A percentile compares a stretch with the other conserved stretches of the same genome.
phyloP scores from a whole-genome alignment of 2,888 invertebrate species.

The Agrilus cyanescens region DNA sequence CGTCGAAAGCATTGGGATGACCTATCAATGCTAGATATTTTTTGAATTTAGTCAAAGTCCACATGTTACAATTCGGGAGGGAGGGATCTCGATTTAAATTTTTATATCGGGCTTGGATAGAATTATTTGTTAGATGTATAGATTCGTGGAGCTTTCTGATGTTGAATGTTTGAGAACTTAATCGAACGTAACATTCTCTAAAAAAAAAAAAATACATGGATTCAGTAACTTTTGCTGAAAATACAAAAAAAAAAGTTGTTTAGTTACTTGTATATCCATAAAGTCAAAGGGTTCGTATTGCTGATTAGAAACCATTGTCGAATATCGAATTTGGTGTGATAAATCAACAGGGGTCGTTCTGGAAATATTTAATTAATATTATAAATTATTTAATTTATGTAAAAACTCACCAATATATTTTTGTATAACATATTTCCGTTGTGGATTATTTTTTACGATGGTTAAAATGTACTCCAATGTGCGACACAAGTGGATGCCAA shows the following conservation, averaged over 20 bases:
- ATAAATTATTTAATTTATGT: too few species aligned
- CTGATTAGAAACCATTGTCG: constrained; percentile 82
- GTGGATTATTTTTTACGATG: constrained; percentile 43
- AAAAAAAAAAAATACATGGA: constrained; percentile 11
- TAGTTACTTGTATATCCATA: constrained; percentile 73
- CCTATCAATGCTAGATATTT: constrained; percentile 42
- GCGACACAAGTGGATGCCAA: constrained; percentile 71
- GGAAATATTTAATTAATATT: too few species aligned
- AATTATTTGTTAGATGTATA: constrained; percentile 79
- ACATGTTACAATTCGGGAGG: constrained; percentile 73
- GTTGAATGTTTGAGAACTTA: constrained; percentile 74
- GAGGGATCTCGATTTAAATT: constrained; percentile 43
- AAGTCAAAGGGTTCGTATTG: constrained; percentile 60
- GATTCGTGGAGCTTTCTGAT: constrained; percentile 70
- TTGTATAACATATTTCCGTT: constrained; percentile 66
- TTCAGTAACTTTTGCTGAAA: not conserved
- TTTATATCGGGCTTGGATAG: constrained; percentile 68
- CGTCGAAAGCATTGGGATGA: constrained; percentile 52
- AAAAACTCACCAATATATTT: constrained; percentile 70
- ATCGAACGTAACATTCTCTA: constrained; percentile 69
- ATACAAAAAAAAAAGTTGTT: constrained; percentile 1
- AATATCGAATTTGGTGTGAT: constrained; percentile 84
- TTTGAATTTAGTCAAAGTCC: constrained; percentile 64
- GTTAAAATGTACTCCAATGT: constrained; percentile 60
- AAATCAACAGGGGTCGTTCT: constrained; percentile 62